phyloP scores from a whole-genome alignment of 1,140 invertebrate genomes.

The Centruroides vittatus region DNA sequence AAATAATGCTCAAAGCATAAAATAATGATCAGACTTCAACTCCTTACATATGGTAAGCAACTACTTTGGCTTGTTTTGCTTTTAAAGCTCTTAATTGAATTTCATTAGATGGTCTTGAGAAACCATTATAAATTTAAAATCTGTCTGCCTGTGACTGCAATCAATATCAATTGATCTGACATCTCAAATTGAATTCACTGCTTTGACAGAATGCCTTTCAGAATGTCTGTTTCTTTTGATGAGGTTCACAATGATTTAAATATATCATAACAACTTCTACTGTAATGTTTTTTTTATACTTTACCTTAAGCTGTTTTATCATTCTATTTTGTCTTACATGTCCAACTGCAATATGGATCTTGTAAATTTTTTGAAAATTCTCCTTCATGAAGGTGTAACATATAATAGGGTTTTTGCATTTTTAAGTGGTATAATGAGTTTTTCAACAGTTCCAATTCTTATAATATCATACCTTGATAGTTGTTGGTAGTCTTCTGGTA shows the following conservation, averaged over 20 bases:
- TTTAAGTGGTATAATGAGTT: neutral
- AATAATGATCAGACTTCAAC: no score
- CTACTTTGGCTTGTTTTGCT: constrained; percentile 1
- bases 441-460: neutral
- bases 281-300: constrained; percentile 1
- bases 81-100: constrained; percentile 1
- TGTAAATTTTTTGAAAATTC: constrained; percentile 2
- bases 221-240: neutral
- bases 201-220: no score
- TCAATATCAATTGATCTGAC: neutral
- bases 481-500: neutral
- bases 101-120: constrained; percentile 1
- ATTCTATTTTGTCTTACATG: neutral
- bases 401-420: neutral
- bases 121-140: neutral
- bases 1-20: no score
- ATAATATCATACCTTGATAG: constrained; percentile 1
- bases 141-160: neutral
- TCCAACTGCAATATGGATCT: neutral
- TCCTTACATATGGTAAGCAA: neutral
- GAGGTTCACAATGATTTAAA: neutral
- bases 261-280: neutral
- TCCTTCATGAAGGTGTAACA: neutral
- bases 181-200: neutral
- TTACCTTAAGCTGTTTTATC: neutral